Conservation (phyloP, 2,888 invertebrate genomes). For the Macrosoma leucophasiata region DNA sequence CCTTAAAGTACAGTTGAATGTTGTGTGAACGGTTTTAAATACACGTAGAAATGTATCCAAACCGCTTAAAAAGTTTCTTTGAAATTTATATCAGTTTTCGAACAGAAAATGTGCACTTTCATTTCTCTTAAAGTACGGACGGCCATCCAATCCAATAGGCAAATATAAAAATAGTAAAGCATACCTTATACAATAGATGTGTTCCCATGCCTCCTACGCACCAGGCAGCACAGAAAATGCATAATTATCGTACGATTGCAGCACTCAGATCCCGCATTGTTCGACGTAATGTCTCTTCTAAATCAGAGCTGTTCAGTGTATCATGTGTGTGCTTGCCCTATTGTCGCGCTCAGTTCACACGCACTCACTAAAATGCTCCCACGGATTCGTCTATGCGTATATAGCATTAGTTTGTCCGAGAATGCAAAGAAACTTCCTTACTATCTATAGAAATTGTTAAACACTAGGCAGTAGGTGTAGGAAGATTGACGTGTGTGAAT, state of each 20-base stretch:
- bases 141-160: too few relatives aligned
- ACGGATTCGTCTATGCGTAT: conserved; percentile 38
- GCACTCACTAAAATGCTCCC: conserved; percentile 64
- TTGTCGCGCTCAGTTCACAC: conserved; percentile 65
- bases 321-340: conserved; percentile 51
- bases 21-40: too few relatives aligned
- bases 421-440: conserved; percentile 33
- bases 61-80: too few relatives aligned
- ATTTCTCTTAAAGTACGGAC: too few relatives aligned
- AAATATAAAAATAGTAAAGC: too few relatives aligned
- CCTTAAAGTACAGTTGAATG: too few relatives aligned
- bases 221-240: too few relatives aligned
- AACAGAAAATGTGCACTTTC: too few relatives aligned
- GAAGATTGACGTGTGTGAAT: too few relatives aligned
- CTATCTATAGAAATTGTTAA: conserved; percentile 7
- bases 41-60: too few relatives aligned
- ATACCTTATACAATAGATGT: conserved; percentile 21
- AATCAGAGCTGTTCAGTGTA: conserved; percentile 56
- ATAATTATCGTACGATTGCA: conserved; percentile 61
- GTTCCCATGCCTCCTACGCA: conserved; percentile 69
- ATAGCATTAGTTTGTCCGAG: conserved; percentile 32
- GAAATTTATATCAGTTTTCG: too few relatives aligned
- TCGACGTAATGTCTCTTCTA: conserved; percentile 63
- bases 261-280: conserved; percentile 54
- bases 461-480: background rate